Percentiles rank a stretch among this genome's conserved stretches.
phyloP scores from a whole-genome alignment of 2,797 vertebrate species.

The Sylvilagus floridanus region DNA sequence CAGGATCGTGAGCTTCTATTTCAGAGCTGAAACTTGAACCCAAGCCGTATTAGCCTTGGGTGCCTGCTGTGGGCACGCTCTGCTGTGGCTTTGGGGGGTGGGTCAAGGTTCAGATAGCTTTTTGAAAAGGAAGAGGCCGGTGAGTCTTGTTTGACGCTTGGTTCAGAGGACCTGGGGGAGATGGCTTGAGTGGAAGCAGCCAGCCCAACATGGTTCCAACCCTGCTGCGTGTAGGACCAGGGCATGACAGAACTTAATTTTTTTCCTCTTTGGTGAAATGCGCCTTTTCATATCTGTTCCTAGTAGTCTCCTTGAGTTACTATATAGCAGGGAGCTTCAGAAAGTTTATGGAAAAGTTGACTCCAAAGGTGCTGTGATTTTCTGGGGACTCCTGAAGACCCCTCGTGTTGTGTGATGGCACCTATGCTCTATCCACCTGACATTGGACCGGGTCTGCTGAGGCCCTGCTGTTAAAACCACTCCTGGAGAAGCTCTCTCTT shows the following conservation, averaged over 20 bases:
- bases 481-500: neutral
- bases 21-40: neutral
- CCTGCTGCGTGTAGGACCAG: neutral
- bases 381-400: no score
- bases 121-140: neutral
- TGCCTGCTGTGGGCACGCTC: neutral
- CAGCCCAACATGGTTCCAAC: neutral
- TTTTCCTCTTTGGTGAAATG: neutral
- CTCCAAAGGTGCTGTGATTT: no score
- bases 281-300: neutral
- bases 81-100: neutral
- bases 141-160: neutral
- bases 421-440: neutral
- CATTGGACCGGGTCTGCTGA: neutral
- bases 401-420: neutral
- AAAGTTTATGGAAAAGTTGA: no score
- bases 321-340: no score
- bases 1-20: neutral
- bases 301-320: neutral
- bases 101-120: neutral
- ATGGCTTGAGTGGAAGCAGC: neutral
- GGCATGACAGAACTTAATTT: neutral
- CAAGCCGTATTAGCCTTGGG: neutral
- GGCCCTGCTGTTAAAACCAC: neutral
- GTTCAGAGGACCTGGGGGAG: neutral